phyloP scores from a whole-genome alignment of 35 echinoderm and acorn worm species.

The Amphiura filiformis region DNA sequence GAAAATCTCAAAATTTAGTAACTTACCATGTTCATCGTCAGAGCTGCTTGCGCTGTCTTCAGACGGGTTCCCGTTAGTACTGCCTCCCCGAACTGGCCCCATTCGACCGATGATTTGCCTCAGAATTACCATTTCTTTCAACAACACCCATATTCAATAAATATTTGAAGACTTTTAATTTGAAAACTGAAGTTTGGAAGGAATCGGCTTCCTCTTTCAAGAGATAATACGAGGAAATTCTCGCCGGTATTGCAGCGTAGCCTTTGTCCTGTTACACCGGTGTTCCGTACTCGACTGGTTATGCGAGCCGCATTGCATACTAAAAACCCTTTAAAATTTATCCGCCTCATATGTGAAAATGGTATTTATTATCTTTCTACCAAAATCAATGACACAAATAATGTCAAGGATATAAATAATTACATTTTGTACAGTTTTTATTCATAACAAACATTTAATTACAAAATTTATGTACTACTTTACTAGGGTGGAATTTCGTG shows the following conservation, averaged over 20 bases:
- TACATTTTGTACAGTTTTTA: background rate
- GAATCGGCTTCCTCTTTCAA: background rate
- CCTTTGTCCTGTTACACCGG: slow-evolving; percentile 2
- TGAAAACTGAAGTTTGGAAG: background rate
- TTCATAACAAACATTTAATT: background rate
- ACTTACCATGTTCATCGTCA: slow-evolving; percentile 91
- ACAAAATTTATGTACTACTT: background rate
- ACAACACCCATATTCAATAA: slow-evolving; percentile 77
- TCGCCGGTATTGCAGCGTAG: background rate
- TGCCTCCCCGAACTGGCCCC: slow-evolving; percentile 79
- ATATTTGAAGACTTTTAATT: background rate
- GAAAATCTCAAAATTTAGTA: background rate
- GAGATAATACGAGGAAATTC: background rate
- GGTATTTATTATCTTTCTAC: background rate
- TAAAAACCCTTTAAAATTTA: background rate
- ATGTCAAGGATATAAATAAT: background rate
- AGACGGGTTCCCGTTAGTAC: slow-evolving; percentile 83
- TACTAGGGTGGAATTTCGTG: background rate
- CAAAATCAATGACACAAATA: background rate
- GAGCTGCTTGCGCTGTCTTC: slow-evolving; percentile 99
- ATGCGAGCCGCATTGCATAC: background rate
- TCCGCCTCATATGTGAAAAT: background rate
- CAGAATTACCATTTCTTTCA: slow-evolving; percentile 86
- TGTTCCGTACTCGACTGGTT: background rate
- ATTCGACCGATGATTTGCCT: slow-evolving; percentile 84